phyloP scores from a whole-genome alignment of 1,140 invertebrate species.

The Choristoneura fumiferana region DNA sequence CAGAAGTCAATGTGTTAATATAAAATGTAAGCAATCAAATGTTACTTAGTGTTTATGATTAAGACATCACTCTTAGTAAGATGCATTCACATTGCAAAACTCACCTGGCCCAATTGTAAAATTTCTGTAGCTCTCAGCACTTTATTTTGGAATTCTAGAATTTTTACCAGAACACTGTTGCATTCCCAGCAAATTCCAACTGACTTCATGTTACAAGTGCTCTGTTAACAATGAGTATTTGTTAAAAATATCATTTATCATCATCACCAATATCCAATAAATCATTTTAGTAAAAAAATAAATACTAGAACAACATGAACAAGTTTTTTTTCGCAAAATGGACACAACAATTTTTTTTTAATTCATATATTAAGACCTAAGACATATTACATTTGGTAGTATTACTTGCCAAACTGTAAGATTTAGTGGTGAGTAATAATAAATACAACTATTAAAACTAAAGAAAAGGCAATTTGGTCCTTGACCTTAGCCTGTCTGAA shows the following conservation, averaged over 20 bases:
- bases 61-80: neutral
- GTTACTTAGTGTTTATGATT: neutral
- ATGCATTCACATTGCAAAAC: neutral
- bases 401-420: too few relatives aligned
- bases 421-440: too few relatives aligned
- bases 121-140: neutral
- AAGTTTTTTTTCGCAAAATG: too few relatives aligned
- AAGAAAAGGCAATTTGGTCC: too few relatives aligned
- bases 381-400: too few relatives aligned
- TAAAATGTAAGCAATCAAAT: neutral
- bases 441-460: too few relatives aligned
- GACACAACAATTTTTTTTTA: too few relatives aligned
- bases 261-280: neutral
- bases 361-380: too few relatives aligned
- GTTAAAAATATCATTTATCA: neutral
- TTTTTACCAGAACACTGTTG: neutral
- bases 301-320: neutral
- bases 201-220: neutral
- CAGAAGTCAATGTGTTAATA: too few relatives aligned
- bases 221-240: neutral
- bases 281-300: neutral
- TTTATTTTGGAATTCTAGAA: neutral
- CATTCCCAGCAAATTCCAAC: slow-evolving; percentile 3
- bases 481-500: too few relatives aligned
- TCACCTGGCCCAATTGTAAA: neutral